Conservation (phyloP, 2,113 vertebrate genomes). For the Etheostoma spectabile region DNA sequence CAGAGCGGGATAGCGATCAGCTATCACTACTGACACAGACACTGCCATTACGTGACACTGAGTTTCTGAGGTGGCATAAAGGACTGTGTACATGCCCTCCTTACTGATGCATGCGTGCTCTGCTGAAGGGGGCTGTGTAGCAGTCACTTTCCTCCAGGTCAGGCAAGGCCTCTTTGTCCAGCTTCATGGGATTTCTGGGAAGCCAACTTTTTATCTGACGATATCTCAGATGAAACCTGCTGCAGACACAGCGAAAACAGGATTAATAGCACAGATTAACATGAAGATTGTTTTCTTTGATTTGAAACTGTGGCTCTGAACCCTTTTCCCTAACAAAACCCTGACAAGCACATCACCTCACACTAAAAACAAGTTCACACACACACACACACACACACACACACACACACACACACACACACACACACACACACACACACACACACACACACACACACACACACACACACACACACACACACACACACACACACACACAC, state of each 20-base stretch:
- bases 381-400: background rate
- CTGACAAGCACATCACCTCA: background rate
- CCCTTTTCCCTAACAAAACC: slow-evolving; percentile 1
- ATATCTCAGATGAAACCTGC: slow-evolving; percentile 91
- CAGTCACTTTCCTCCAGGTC: slow-evolving; percentile 96
- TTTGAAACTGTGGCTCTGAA: slow-evolving; percentile 8
- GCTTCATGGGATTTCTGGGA: slow-evolving; percentile 97
- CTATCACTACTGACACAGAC: background rate
- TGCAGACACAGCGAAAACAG: slow-evolving; percentile 43
- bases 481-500: no score
- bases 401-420: no score
- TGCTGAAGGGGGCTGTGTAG: slow-evolving; percentile 97
- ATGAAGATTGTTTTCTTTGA: slow-evolving; percentile 54
- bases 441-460: background rate
- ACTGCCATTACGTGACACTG: background rate
- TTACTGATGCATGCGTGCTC: slow-evolving; percentile 97
- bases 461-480: no score
- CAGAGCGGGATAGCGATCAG: background rate
- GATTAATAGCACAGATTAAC: slow-evolving; percentile 61
- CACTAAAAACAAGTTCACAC: slow-evolving; percentile 11
- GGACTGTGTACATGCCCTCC: slow-evolving; percentile 47
- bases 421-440: no score
- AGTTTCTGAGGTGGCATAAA: background rate
- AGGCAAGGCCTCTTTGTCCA: slow-evolving; percentile 96
- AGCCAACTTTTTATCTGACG: slow-evolving; percentile 95